Evolutionary conservation across 2,888 invertebrate genomes (phyloP).

Genomic region (Rhabditoides inermis): DNA sequence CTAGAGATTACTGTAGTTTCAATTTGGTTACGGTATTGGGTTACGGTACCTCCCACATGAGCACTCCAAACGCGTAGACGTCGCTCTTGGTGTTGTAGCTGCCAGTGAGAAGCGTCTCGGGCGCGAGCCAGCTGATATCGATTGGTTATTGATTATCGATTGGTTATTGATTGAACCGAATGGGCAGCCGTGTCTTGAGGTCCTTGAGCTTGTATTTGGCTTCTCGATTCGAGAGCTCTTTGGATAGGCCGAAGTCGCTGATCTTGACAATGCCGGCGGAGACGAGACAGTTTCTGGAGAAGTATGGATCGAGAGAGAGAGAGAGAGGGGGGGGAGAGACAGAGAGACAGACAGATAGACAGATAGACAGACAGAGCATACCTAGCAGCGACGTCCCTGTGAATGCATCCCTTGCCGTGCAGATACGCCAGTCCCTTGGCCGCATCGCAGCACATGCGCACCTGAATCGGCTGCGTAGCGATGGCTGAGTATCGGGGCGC

Average conservation of each 20-base stretch:
- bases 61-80: conserved; percentile 33
- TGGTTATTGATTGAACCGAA: no score
- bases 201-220: conserved; percentile 34
- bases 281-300: conserved; percentile 25
- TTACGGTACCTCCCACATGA: conserved; percentile 28
- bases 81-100: conserved; percentile 29
- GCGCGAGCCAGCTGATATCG: conserved; percentile 39
- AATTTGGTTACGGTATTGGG: background rate
- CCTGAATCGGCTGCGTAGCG: background rate
- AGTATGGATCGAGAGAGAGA: background rate
- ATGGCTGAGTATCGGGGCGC: background rate
- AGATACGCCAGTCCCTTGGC: conserved; percentile 32
- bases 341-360: background rate
- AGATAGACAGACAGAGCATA: background rate
- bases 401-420: conserved; percentile 31
- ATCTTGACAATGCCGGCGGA: conserved; percentile 26
- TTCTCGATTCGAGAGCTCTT: conserved; percentile 23
- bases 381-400: conserved; percentile 31
- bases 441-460: conserved; percentile 25
- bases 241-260: conserved; percentile 35
- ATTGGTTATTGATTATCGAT: no score
- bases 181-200: conserved; percentile 26
- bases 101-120: conserved; percentile 29
- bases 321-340: background rate
- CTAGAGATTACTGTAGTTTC: background rate